A percentile compares a stretch with the other conserved stretches of the same genome.
These are phyloP conservation scores for Neosilurus hyrtlii DNA, from an alignment of 2,797 vertebrate genomes.

Conservation along the genomic window DNA sequence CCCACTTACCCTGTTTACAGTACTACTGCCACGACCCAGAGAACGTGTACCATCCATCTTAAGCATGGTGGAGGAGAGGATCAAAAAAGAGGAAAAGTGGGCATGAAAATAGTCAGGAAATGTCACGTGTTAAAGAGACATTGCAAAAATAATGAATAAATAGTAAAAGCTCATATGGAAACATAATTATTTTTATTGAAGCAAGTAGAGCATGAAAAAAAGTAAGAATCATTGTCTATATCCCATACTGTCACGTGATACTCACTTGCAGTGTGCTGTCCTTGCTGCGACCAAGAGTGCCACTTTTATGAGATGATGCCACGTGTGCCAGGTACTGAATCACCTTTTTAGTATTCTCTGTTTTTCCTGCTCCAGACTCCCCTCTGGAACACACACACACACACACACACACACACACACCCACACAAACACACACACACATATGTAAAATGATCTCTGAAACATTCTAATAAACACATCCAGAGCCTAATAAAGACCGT, in stretches of 20 bases:
- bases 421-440: slow-evolving; percentile 21
- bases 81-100: slow-evolving; percentile 13
- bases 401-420: slow-evolving; percentile 29
- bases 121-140: not conserved
- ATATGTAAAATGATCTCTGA: not conserved
- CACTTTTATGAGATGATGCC: slow-evolving; percentile 85
- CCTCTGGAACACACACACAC: slow-evolving; percentile 70
- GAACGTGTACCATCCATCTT: slow-evolving; percentile 76
- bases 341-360: slow-evolving; percentile 93
- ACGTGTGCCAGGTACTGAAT: slow-evolving; percentile 92
- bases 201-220: not conserved
- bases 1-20: slow-evolving; percentile 77
- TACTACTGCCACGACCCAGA: slow-evolving; percentile 71
- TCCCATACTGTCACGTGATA: not conserved
- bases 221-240: not conserved
- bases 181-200: not conserved
- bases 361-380: slow-evolving; percentile 91
- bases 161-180: slow-evolving; percentile 24
- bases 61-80: slow-evolving; percentile 40
- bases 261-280: slow-evolving; percentile 67
- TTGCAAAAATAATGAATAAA: slow-evolving; percentile 19
- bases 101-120: slow-evolving; percentile 2
- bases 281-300: slow-evolving; percentile 73
- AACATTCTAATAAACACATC: slow-evolving; percentile 34
- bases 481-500: slow-evolving; percentile 27